These are phyloP conservation scores for Hucho hucho DNA, from an alignment of 2,113 vertebrate species.

Conservation along the genomic window DNA sequence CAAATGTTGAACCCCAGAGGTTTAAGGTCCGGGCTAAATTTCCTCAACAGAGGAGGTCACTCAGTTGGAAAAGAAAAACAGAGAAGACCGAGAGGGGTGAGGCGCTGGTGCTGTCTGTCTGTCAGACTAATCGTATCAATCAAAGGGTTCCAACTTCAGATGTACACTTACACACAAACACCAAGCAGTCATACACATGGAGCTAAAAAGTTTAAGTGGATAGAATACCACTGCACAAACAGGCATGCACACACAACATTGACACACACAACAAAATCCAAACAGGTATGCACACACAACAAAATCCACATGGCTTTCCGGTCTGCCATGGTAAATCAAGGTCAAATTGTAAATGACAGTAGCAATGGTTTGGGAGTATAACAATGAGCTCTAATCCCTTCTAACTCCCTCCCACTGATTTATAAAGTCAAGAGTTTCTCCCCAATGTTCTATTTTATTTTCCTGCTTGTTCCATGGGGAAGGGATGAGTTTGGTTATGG, in stretches of 20 bases:
- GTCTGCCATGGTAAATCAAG: background rate
- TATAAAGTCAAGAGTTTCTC: constrained; percentile 86
- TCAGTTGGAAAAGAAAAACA: constrained; percentile 75
- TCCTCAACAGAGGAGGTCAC: constrained; percentile 65
- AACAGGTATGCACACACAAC: too few species aligned
- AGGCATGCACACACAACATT: background rate
- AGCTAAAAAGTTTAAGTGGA: background rate
- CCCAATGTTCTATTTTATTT: constrained; percentile 84
- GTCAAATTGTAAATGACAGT: constrained; percentile 1
- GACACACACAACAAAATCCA: too few species aligned
- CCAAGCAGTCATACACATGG: background rate
- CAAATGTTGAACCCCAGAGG: constrained; percentile 63
- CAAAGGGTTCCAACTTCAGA: background rate
- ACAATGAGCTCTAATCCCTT: constrained; percentile 62
- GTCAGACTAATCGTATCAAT: background rate
- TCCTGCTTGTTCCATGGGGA: constrained; percentile 81
- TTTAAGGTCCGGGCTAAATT: constrained; percentile 67
- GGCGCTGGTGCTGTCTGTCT: constrained; percentile 23
- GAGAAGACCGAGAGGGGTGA: constrained; percentile 55
- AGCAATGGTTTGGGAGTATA: constrained; percentile 40
- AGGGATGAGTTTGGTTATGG: constrained; percentile 92
- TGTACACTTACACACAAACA: background rate
- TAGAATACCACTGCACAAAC: background rate
- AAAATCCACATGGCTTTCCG: background rate
- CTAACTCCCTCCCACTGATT: constrained; percentile 72